Evolutionary conservation across 2,113 vertebrate species (phyloP).

Genomic region (Cichladusa arquata): DNA sequence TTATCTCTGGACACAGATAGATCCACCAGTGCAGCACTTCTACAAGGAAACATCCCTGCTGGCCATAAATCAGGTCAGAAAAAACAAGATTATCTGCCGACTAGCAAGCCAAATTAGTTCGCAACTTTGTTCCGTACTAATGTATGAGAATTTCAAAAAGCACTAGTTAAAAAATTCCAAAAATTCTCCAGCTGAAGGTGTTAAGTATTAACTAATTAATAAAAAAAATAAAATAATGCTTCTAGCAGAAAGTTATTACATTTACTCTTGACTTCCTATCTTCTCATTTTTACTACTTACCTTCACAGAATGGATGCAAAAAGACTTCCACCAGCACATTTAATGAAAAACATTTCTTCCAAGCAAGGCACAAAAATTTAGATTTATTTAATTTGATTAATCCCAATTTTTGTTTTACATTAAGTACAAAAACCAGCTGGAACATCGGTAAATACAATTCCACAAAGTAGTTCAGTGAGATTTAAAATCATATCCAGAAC

Average conservation of each 20-base stretch:
- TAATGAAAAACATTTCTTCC: slow-evolving; percentile 66
- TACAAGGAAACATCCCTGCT: neutral
- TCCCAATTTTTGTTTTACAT: slow-evolving; percentile 67
- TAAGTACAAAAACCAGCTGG: slow-evolving; percentile 65
- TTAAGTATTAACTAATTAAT: slow-evolving; percentile 26
- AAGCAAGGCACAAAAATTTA: slow-evolving; percentile 81
- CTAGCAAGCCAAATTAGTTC: neutral
- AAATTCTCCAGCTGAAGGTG: slow-evolving; percentile 51
- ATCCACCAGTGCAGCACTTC: neutral
- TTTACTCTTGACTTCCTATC: slow-evolving; percentile 14
- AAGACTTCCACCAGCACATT: slow-evolving; percentile 45
- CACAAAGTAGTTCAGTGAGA: slow-evolving; percentile 40
- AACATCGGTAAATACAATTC: slow-evolving; percentile 54
- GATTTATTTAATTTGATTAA: slow-evolving; percentile 70
- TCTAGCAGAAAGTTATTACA: slow-evolving; percentile 5
- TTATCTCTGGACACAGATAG: neutral
- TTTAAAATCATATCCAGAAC: slow-evolving; percentile 51
- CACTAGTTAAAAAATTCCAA: neutral
- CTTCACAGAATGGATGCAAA: slow-evolving; percentile 38
- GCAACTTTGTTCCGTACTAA: neutral
- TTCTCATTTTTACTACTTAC: slow-evolving; percentile 18
- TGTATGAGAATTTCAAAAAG: neutral
- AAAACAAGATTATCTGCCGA: neutral
- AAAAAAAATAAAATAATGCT: neutral
- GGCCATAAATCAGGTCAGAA: neutral